Evolutionary conservation across 2,888 invertebrate species (phyloP).

Genomic region (Carabus problematicus): DNA sequence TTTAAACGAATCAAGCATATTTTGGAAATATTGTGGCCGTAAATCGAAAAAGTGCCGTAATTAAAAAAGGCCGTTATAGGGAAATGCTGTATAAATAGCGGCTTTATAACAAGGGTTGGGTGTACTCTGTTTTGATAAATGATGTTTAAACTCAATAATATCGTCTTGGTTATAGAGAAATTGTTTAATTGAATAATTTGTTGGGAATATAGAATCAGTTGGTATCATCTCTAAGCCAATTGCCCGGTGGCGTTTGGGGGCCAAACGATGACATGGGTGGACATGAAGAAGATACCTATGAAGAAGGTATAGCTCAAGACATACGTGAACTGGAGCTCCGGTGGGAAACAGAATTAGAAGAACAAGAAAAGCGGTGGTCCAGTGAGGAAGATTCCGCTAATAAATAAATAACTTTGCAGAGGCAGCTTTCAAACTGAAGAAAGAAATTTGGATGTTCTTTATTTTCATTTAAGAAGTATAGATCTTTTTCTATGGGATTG

Average conservation of each 20-base stretch:
- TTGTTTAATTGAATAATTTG: too few relatives aligned
- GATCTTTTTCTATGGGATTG: too few relatives aligned
- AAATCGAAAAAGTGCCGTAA: too few relatives aligned
- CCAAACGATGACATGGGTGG: conserved; percentile 50
- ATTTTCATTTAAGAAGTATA: too few relatives aligned
- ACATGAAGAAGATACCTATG: conserved; percentile 66
- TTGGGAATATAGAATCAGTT: conserved; percentile 54
- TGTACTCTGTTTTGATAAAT: too few relatives aligned
- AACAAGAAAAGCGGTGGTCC: conserved; percentile 69
- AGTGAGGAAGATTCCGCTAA: conserved; percentile 63
- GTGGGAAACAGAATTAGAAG: conserved; percentile 72
- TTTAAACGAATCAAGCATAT: too few relatives aligned
- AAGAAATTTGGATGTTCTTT: conserved; percentile 24
- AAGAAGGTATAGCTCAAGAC: conserved; percentile 71
- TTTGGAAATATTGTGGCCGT: too few relatives aligned
- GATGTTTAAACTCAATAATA: conserved; percentile 8
- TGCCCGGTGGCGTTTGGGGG: conserved; percentile 49
- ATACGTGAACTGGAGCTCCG: conserved; percentile 70
- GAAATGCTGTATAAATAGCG: too few relatives aligned
- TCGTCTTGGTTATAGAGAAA: too few relatives aligned
- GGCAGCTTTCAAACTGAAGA: conserved; percentile 35
- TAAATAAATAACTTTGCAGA: conserved; percentile 49
- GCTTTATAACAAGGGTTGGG: too few relatives aligned
- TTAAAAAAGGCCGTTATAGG: too few relatives aligned
- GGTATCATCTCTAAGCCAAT: conserved; percentile 54